phyloP scores from a whole-genome alignment of 2,888 invertebrate species.

The Brenthis hecate region DNA sequence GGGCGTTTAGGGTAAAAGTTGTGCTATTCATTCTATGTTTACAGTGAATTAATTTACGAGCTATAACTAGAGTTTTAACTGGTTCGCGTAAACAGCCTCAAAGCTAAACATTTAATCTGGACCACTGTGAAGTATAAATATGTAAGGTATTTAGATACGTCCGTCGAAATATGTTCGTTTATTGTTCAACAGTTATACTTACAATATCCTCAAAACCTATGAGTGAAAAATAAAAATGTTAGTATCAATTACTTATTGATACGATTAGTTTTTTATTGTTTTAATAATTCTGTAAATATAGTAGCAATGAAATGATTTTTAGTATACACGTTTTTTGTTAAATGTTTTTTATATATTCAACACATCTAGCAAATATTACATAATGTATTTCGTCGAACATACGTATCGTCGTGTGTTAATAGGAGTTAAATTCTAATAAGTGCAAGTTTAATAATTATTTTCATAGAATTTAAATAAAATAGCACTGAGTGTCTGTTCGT shows the following conservation, averaged over 20 bases:
- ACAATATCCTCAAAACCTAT: no score
- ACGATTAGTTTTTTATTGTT: no score
- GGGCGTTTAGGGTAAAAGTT: conserved; percentile 7
- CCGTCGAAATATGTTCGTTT: not conserved
- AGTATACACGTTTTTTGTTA: no score
- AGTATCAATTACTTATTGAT: no score
- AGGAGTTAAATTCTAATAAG: not conserved
- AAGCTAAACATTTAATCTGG: conserved; percentile 24
- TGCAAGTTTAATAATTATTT: conserved; percentile 20
- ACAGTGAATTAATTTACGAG: conserved; percentile 31
- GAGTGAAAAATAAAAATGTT: no score
- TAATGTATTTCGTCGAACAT: not conserved
- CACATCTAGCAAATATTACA: no score
- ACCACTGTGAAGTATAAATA: conserved; percentile 3
- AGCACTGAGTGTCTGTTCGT: conserved; percentile 23
- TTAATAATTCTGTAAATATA: no score
- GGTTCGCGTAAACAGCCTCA: conserved; percentile 7
- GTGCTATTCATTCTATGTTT: conserved; percentile 20
- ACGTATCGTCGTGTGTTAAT: not conserved
- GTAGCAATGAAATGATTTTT: no score
- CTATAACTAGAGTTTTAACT: conserved; percentile 18
- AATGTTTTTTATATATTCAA: no score
- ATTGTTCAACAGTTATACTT: not conserved
- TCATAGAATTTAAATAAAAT: conserved; percentile 37
- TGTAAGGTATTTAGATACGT: not conserved